phyloP scores from a whole-genome alignment of 2,797 vertebrate genomes.

The Galago senegalensis region DNA sequence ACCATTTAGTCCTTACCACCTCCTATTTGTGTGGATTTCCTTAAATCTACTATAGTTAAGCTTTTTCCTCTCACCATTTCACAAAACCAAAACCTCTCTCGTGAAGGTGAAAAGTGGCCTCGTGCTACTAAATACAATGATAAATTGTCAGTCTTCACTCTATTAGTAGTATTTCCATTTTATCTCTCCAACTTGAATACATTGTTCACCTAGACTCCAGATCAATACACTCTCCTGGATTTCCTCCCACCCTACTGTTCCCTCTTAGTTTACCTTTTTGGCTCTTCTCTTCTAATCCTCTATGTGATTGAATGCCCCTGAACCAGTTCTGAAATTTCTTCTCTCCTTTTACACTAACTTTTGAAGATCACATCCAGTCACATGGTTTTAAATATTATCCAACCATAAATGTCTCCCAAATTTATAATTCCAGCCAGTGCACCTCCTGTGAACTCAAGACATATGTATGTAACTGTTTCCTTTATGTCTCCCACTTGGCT shows the following conservation, averaged over 20 bases:
- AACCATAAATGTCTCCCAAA: neutral
- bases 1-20: neutral
- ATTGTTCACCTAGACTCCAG: neutral
- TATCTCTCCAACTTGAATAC: slow-evolving; percentile 32
- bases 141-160: slow-evolving; percentile 1
- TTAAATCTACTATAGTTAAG: neutral
- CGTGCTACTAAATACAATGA: neutral
- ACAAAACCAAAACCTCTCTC: slow-evolving; percentile 10
- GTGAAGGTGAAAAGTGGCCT: neutral
- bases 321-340: neutral
- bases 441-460: neutral
- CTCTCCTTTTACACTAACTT: neutral
- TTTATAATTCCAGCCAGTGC: neutral
- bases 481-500: neutral
- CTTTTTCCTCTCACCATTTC: neutral
- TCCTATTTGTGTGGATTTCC: neutral
- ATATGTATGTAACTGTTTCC: neutral
- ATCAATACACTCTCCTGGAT: neutral
- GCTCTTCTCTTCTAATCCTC: neutral
- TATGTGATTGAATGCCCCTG: neutral
- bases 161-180: neutral
- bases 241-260: neutral
- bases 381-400: neutral
- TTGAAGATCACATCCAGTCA: neutral
- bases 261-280: neutral